phyloP scores from a whole-genome alignment of 2,113 vertebrate species.

The Boleophthalmus pectinirostris region DNA sequence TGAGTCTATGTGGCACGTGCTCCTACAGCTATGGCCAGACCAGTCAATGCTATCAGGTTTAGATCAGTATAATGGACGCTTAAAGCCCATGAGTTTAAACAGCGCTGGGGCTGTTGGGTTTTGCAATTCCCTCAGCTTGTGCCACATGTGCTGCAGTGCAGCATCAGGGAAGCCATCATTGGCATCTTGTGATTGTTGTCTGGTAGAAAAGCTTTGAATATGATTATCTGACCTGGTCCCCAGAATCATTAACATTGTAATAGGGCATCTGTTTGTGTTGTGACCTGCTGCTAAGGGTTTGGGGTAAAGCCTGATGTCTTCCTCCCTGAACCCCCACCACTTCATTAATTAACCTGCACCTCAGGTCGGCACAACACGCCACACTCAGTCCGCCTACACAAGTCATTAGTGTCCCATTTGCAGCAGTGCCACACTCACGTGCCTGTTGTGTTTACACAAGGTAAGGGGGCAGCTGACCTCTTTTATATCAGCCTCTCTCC shows the following conservation, averaged over 20 bases:
- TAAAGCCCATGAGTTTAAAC: constrained; percentile 10
- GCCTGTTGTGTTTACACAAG: constrained; percentile 34
- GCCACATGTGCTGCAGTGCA: constrained; percentile 57
- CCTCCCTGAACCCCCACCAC: constrained; percentile 66
- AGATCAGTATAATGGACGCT: constrained; percentile 42
- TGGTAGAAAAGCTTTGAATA: constrained; percentile 68
- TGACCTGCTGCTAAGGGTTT: constrained; percentile 72
- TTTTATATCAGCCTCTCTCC: constrained; percentile 43
- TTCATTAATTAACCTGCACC: constrained; percentile 83
- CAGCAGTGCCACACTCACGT: constrained; percentile 24
- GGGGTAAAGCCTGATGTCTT: constrained; percentile 58
- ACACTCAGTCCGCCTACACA: constrained; percentile 33
- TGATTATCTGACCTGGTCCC: constrained; percentile 67
- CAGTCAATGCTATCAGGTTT: constrained; percentile 54
- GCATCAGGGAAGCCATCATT: constrained; percentile 51
- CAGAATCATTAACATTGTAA: constrained; percentile 78
- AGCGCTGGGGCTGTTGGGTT: constrained; percentile 1
- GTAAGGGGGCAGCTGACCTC: constrained; percentile 33
- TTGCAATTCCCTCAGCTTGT: constrained; percentile 40
- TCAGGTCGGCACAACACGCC: constrained; percentile 55
- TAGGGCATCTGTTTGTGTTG: constrained; percentile 76
- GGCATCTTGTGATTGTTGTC: constrained; percentile 69
- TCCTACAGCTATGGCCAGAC: constrained; percentile 30
- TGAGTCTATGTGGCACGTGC: constrained; percentile 43
- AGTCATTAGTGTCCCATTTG: constrained; percentile 49